Conservation (phyloP, 2,113 vertebrate genomes). For the Carollia perspicillata region DNA sequence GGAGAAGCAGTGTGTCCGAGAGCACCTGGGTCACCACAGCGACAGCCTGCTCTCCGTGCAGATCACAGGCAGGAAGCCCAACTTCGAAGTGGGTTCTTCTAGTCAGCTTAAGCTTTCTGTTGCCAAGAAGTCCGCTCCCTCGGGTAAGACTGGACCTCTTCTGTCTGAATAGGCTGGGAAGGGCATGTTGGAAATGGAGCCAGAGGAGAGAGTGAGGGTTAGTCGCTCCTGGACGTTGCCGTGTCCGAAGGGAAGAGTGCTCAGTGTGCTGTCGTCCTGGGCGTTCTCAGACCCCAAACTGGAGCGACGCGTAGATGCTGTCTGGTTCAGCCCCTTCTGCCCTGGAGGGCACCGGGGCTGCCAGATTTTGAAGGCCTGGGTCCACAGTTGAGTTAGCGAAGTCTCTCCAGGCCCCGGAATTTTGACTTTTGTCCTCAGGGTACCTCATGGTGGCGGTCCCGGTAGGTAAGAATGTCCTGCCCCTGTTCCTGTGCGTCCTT, state of each 20-base stretch:
- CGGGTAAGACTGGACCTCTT: slow-evolving; percentile 63
- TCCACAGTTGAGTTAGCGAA: background rate
- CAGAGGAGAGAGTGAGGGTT: background rate
- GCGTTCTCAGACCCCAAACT: background rate
- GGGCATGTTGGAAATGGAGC: background rate
- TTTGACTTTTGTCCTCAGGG: background rate
- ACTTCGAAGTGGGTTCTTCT: slow-evolving; percentile 94
- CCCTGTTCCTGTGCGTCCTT: background rate
- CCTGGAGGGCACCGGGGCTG: background rate
- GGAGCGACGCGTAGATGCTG: background rate
- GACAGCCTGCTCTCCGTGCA: slow-evolving; percentile 80
- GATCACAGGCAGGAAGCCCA: slow-evolving; percentile 90
- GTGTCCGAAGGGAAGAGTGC: background rate
- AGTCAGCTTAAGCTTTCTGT: slow-evolving; percentile 89
- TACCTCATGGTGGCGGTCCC: background rate
- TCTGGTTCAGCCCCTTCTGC: background rate
- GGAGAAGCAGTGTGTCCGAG: slow-evolving; percentile 72
- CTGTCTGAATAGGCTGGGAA: background rate
- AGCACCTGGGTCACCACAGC: slow-evolving; percentile 81
- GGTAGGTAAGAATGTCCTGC: background rate
- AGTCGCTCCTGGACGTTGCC: background rate
- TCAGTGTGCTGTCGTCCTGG: background rate
- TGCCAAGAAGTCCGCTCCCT: slow-evolving; percentile 81
- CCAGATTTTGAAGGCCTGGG: background rate
- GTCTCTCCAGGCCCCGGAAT: background rate